Base-by-base conservation (phyloP, 2,888 invertebrate genomes). In the Phyllotreta cruciferae region DNA sequence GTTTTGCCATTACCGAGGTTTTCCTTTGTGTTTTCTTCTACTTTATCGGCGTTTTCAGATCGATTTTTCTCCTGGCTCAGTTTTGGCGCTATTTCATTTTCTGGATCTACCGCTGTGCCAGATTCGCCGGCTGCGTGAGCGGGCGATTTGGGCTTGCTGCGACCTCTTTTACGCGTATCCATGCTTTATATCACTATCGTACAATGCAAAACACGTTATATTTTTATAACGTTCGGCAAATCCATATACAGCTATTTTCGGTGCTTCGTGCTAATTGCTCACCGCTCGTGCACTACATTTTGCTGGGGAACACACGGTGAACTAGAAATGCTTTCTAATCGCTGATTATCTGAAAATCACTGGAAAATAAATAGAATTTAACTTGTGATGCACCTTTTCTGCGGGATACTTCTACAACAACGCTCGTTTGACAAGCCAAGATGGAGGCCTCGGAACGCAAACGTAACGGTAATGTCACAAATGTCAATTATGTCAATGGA, bases 1-100 rank as follows among this genome's bases (percentile, higher is more conserved):
- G 9, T 0, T 13, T 11, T 11, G 24, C 24, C 24, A 24, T 24
- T 24, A 24, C 24, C 24, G 34, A n/a, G 1, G 7, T 41, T 53
- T 7, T 55, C 55, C 8, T 54, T 24, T 14, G 10, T 55, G 1
- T n/a, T 24, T 55, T 55, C 55, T 24, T 1, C 11, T 3, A 34
- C 41, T 34, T 41, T 42, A 34, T 8, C 10, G 9, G 24, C 36
- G 24, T 35, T 11, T 50, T 34, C 50, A 8, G 11, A 9, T 34
- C 36, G 35, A 9, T 34, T 50, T 34, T 42, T 34, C 8, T 24
- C 5, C 35, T 8, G n/a, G 57, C 62, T 67, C 47, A 62, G 56
- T 57, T 67, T 67, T 67, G 64, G 60, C 64, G 62, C 62, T 54
- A 50, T 24, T 55, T 60, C 54, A 38, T 58, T 61, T 10, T 35